Evolutionary conservation across 2,888 invertebrate genomes (phyloP), one percentile per base, ranked within the genome.

Genomic region (Amblyjoppa proteus): DNA sequence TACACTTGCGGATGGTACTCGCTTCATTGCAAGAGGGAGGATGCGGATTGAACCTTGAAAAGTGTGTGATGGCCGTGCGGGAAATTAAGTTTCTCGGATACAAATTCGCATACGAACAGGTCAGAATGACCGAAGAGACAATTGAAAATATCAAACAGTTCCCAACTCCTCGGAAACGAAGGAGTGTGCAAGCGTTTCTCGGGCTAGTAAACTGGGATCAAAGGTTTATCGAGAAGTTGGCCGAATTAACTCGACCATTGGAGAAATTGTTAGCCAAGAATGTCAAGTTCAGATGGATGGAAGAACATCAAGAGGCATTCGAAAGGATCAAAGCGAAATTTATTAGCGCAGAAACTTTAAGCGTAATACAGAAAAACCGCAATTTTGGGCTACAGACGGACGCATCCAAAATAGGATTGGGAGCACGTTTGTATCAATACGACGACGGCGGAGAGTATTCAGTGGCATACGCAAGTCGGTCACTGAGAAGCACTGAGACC

Each of bases 141-240:
- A 79, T 90, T 7, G 71, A 89, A 78, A 89, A 88, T 1, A 88
- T 91, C 28, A 45, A 58, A 53, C 56, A 88, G 11, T 89, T 90
- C 80, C 85, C 87, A 34, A 13, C 31, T 20, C 90, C 90, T 45
- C 87, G 81, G 69, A 88, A 87, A 69, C 89, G 88, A 74, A 87
- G 88, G 83, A 88, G 88, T 16, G 53, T 92, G 1, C 87, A 90
- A 73, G 87, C 88, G 74, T 88, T 92, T 68, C 84, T 91, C 38
- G 92, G 92, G 7, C 73, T 91, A 56, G 86, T 89, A 3, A 91
- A 89, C 28, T 91, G 91, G 88, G 79, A 91, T 5, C 69, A 86
- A 41, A 88, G 88, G 87, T 91, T 89, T 84, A 87, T 92, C 38
- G 87, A 86, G 58, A 89, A 90, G 74, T 83, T 89, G n/a, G 88